These are phyloP conservation scores for Echinarachnius parma DNA, from an alignment of 53 echinoderm and acorn worm genomes.

Conservation along the genomic window DNA sequence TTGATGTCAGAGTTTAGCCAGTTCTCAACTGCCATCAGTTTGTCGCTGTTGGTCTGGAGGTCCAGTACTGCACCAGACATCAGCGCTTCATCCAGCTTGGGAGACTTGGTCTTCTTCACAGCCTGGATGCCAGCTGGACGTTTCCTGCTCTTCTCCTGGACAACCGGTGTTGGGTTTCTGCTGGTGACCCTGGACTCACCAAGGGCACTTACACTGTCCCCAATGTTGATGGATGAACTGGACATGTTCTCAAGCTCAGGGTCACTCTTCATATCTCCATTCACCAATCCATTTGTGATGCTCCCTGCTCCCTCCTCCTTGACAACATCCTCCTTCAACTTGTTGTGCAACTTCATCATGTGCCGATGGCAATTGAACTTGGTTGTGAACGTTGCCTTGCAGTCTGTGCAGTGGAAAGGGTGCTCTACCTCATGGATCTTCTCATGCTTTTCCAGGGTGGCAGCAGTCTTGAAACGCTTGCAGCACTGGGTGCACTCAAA, in stretches of 20 bases:
- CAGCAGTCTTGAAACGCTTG: conserved; percentile 86
- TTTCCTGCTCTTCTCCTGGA: conserved; percentile 3
- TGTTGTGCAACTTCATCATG: conserved; percentile 93
- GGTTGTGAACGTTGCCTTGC: conserved; percentile 90
- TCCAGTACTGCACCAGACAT: conserved; percentile 31
- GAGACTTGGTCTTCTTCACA: conserved; percentile 28
- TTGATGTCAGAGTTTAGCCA: conserved; percentile 41
- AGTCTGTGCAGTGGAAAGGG: conserved; percentile 86
- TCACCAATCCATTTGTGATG: conserved; percentile 6
- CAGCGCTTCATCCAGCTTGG: conserved; percentile 39
- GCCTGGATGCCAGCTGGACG: conserved; percentile 1
- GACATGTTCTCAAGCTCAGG: conserved; percentile 28
- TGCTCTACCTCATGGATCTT: conserved; percentile 92
- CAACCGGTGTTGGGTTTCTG: conserved; percentile 18
- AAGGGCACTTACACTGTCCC: conserved; percentile 37
- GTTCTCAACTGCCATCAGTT: conserved; percentile 44
- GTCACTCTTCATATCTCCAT: conserved; percentile 18
- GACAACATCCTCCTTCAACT: conserved; percentile 73
- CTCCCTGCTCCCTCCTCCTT: conserved; percentile 20
- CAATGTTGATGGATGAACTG: conserved; percentile 14
- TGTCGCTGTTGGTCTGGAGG: conserved; percentile 33
- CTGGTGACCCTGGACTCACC: conserved; percentile 16
- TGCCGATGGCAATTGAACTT: conserved; percentile 99
- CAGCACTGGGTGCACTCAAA: conserved; percentile 85
- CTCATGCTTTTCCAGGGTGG: conserved; percentile 82